Conservation (phyloP, 2,888 invertebrate genomes). For the Drosophila prostipennis region DNA sequence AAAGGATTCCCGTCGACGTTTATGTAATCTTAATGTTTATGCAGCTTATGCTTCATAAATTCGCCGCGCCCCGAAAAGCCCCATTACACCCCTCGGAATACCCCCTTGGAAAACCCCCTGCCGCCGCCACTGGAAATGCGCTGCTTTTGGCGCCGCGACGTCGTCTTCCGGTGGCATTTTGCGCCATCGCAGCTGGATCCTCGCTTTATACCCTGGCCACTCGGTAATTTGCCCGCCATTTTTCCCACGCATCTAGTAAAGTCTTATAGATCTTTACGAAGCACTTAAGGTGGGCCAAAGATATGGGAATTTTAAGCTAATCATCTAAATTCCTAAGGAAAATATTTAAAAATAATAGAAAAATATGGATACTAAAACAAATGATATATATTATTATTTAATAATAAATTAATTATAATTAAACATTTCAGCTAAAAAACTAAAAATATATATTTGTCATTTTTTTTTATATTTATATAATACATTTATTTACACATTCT, state of each 20-base stretch:
- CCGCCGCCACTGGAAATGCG: neutral
- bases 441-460: no score
- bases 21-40: slow-evolving; percentile 79
- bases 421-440: no score
- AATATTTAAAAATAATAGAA: no score
- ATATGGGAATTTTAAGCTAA: neutral
- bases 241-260: neutral
- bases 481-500: no score
- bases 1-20: slow-evolving; percentile 63
- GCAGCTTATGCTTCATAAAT: slow-evolving; percentile 80
- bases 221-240: slow-evolving; percentile 15
- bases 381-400: no score
- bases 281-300: no score
- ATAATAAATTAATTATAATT: no score
- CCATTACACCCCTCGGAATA: neutral
- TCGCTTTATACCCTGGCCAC: slow-evolving; percentile 17
- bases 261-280: neutral
- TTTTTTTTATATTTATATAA: no score
- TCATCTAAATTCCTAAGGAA: no score
- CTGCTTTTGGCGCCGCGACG: slow-evolving; percentile 39
- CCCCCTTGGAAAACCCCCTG: neutral
- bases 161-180: slow-evolving; percentile 75
- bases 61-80: slow-evolving; percentile 34
- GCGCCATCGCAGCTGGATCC: slow-evolving; percentile 38
- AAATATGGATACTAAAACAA: no score